These are phyloP conservation scores for Sinocyclocheilus rhinocerous DNA, from an alignment of 2,113 vertebrate species.

Conservation along the genomic window DNA sequence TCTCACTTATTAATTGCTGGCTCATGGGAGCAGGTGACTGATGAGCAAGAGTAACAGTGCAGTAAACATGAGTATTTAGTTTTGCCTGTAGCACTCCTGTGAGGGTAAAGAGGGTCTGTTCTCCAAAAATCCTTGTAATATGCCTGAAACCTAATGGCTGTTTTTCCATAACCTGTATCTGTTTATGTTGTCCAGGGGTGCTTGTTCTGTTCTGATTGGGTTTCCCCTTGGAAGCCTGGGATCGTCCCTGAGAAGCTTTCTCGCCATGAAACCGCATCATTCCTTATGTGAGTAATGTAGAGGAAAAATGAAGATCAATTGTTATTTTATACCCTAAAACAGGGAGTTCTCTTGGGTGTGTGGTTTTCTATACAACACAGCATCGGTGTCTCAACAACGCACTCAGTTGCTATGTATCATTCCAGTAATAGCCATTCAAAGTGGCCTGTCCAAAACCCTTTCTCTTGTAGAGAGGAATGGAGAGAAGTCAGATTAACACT, in stretches of 20 bases:
- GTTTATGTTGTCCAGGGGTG: conserved; percentile 31
- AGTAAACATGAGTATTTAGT: not conserved
- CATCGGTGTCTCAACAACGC: conserved; percentile 37
- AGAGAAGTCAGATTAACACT: conserved; percentile 24
- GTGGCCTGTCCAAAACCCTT: not conserved
- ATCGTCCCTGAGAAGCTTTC: conserved; percentile 13
- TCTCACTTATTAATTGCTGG: not conserved
- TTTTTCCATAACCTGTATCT: not conserved
- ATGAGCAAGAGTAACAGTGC: not conserved
- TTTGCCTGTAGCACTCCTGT: not conserved
- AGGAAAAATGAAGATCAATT: conserved; percentile 19
- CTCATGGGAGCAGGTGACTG: not conserved
- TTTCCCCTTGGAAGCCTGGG: conserved; percentile 35
- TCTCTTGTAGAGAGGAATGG: conserved; percentile 4
- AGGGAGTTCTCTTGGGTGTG: conserved; percentile 42
- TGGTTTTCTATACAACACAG: conserved; percentile 30
- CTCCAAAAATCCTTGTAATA: not conserved
- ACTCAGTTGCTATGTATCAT: conserved; percentile 41
- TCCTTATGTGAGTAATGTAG: conserved; percentile 35
- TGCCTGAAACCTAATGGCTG: not conserved
- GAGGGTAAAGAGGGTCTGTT: not conserved
- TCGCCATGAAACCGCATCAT: not conserved
- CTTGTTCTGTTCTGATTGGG: conserved; percentile 23
- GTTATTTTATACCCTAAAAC: conserved; percentile 24
- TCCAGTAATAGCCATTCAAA: conserved; percentile 41